Percentiles rank a stretch among this genome's conserved stretches.
These are phyloP conservation scores for Mohoua ochrocephala DNA, from an alignment of 2,113 vertebrate genomes.

Conservation along the genomic window DNA sequence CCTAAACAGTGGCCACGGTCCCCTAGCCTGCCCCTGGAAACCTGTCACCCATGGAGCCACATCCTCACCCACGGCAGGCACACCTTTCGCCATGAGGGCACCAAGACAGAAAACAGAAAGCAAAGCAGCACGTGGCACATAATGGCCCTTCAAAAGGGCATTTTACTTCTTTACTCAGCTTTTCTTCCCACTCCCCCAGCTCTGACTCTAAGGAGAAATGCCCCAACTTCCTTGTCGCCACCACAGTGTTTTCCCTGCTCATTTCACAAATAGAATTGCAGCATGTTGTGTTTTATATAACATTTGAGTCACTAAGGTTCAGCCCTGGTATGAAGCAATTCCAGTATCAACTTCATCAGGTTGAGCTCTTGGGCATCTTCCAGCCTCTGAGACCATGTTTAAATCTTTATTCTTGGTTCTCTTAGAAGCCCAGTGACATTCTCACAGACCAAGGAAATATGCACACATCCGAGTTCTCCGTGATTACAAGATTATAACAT, in stretches of 20 bases:
- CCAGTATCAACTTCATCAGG: not conserved
- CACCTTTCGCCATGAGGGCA: fast-evolving
- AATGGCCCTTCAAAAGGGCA: not conserved
- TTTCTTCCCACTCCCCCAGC: not conserved
- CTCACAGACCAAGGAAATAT: not conserved
- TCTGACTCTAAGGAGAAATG: not conserved
- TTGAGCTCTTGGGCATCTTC: not conserved
- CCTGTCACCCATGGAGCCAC: fast-evolving
- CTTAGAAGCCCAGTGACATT: not conserved
- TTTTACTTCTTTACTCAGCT: not conserved
- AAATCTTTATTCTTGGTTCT: not conserved
- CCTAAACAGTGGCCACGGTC: fast-evolving
- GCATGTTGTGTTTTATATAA: not conserved
- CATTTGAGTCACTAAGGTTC: not conserved
- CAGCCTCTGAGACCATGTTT: not conserved
- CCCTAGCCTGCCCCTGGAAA: not conserved
- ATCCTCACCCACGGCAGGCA: fast-evolving
- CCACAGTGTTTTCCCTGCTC: not conserved
- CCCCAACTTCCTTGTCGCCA: fast-evolving
- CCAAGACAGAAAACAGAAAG: not conserved
- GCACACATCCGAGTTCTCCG: fast-evolving
- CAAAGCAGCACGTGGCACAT: fast-evolving
- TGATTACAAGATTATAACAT: not conserved
- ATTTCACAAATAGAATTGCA: not conserved
- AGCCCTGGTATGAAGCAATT: not conserved